Evolutionary conservation across 2,888 invertebrate genomes (phyloP), one percentile per base, ranked within the genome.

Genomic region (Acrocyrtus sp.): DNA sequence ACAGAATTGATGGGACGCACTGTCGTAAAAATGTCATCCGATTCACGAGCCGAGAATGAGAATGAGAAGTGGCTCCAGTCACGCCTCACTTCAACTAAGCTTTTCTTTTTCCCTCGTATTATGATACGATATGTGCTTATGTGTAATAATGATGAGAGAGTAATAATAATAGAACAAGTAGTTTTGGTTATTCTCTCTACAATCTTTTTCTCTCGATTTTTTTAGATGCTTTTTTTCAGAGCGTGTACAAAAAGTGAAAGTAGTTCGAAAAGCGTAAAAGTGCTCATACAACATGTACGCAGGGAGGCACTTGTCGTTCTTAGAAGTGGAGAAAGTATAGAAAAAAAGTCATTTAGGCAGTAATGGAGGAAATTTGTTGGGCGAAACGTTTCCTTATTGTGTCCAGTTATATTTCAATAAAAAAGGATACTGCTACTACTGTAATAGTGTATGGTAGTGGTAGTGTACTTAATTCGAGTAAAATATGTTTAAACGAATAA

Each of bases 11-110:
- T 75, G 75, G 72, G 72, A 68, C 72, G 72, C 61, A 65, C 60
- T 68, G 75, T 75, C 75, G 75, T 75, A 75, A 75, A 75, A 75
- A 75, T 75, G 75, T 75, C 75, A 75, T 69, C 67, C 63, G 67
- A 75, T 75, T 54, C 72, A 67, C 75, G 75, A 72, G 72, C 75
- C 67, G 68, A 75, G 75, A 75, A 72, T 72, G 75, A 72, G 70
- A 75, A 75, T 75, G 75, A 75, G 75, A 75, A 75, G 75, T 75
- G 75, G 66, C 70, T 75, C 75, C 66, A 67, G 75, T 70, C 75
- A 75, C 75, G 75, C 75, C 66, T 75, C 66, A 70, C 75, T 70
- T 70, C 65, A 65, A 57, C 63, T 54, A 45, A 21, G 47, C 45
- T 45, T 53, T 63, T 34, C 34, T 58, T 47, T 58, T 39, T 26